A percentile compares a stretch with the other conserved stretches of the same genome.
Evolutionary conservation across 2,113 vertebrate genomes (phyloP).

Genomic region (Capricornis sumatraensis): DNA sequence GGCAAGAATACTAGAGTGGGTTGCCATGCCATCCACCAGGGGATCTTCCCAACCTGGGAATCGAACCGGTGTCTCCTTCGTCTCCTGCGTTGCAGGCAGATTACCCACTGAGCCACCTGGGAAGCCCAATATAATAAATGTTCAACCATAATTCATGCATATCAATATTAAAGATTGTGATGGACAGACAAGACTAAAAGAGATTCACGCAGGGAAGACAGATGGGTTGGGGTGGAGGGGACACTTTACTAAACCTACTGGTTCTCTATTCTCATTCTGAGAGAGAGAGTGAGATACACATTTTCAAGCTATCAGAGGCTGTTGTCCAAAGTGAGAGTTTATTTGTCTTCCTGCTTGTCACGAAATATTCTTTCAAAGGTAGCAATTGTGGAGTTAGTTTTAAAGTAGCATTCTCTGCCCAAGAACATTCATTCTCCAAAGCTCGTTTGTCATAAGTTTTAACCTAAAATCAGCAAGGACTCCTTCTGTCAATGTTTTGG

Average conservation of each 20-base stretch:
- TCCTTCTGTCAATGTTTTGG: background rate
- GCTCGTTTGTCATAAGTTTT: background rate
- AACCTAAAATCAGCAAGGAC: background rate
- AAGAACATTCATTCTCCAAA: background rate
- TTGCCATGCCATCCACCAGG: background rate
- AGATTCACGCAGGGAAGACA: background rate
- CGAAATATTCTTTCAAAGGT: background rate
- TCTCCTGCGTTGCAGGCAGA: background rate
- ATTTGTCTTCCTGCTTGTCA: background rate
- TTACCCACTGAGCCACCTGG: background rate
- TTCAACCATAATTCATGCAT: background rate
- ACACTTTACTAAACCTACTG: background rate
- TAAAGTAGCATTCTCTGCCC: background rate
- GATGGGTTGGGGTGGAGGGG: fast-evolving
- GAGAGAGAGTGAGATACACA: background rate
- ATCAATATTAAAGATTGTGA: background rate
- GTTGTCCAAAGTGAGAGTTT: background rate
- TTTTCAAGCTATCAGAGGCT: background rate
- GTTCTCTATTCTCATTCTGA: background rate
- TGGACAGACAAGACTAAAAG: background rate
- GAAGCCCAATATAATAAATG: background rate
- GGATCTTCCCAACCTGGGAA: background rate
- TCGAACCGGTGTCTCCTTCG: fast-evolving
- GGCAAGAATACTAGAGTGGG: background rate
- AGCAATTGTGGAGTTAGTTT: background rate